Conservation (phyloP, 2,797 vertebrate species). For the Pipistrellus pipistrellus region DNA sequence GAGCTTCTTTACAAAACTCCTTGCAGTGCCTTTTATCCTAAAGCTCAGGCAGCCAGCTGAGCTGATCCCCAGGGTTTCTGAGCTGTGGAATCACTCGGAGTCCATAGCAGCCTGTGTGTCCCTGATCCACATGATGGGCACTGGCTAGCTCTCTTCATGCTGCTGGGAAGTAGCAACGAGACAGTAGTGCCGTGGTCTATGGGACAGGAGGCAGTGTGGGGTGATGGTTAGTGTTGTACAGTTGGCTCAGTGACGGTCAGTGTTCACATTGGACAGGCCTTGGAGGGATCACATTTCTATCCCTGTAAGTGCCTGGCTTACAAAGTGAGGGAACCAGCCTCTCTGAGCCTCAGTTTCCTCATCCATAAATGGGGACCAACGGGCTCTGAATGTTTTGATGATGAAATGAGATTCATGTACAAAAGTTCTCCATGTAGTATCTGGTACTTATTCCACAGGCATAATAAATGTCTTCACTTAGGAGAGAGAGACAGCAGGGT, state of each 20-base stretch:
- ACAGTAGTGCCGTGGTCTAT: fast-evolving
- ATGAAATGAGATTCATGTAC: constrained; percentile 3
- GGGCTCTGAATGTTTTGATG: not conserved
- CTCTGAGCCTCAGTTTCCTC: constrained; percentile 14
- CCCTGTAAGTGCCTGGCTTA: not conserved
- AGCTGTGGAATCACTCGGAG: not conserved
- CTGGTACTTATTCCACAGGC: not conserved
- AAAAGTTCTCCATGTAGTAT: not conserved
- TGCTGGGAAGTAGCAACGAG: too few species aligned
- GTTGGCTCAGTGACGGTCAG: not conserved
- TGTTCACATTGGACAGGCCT: not conserved
- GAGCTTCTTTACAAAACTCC: constrained; percentile 43
- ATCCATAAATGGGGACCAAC: not conserved
- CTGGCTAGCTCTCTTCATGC: too few species aligned
- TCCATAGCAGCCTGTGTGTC: not conserved
- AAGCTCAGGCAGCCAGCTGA: not conserved
- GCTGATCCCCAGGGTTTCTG: not conserved
- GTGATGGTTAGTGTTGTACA: not conserved
- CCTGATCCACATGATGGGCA: too few species aligned
- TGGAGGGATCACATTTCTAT: not conserved
- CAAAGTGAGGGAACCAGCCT: not conserved
- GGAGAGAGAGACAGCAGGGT: not conserved
- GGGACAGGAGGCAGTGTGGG: fast-evolving
- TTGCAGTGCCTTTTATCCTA: constrained; percentile 17
- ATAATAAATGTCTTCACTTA: not conserved